These are phyloP conservation scores for Corythaixoides concolor DNA, from an alignment of 2,113 vertebrate species.

Conservation along the genomic window DNA sequence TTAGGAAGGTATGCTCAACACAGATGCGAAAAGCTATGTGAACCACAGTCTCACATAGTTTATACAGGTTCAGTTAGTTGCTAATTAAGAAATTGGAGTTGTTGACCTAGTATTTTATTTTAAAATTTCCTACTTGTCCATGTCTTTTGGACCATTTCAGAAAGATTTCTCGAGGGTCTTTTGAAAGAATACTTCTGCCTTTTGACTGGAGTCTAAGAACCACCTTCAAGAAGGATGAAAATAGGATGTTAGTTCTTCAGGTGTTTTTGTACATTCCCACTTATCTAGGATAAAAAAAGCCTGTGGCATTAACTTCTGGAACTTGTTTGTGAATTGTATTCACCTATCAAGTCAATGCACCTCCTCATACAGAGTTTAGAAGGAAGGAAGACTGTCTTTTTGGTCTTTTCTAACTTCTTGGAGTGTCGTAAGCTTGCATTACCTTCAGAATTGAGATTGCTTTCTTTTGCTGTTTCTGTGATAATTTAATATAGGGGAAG, in stretches of 20 bases:
- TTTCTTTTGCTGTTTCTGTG: not conserved
- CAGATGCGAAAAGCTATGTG: not conserved
- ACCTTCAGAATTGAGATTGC: not conserved
- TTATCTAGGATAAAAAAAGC: not conserved
- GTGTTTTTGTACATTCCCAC: not conserved
- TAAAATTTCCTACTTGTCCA: not conserved
- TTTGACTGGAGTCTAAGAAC: not conserved
- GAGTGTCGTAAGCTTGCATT: not conserved
- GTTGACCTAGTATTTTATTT: not conserved
- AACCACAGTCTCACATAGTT: not conserved
- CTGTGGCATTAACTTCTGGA: not conserved
- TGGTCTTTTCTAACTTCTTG: not conserved
- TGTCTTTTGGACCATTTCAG: not conserved
- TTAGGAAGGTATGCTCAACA: not conserved
- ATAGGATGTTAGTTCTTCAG: not conserved
- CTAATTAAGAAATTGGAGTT: not conserved
- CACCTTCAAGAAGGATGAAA: not conserved
- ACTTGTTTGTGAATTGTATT: not conserved
- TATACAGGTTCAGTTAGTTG: not conserved
- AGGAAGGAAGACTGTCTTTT: not conserved
- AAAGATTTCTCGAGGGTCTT: not conserved
- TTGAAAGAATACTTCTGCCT: not conserved
- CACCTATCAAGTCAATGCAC: fast-evolving
- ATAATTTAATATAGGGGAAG: not conserved
- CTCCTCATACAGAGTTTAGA: not conserved